A percentile compares a stretch with the other conserved stretches of the same genome.
Conservation (phyloP, 1,140 invertebrate genomes). For the Eulimnadia texana region DNA sequence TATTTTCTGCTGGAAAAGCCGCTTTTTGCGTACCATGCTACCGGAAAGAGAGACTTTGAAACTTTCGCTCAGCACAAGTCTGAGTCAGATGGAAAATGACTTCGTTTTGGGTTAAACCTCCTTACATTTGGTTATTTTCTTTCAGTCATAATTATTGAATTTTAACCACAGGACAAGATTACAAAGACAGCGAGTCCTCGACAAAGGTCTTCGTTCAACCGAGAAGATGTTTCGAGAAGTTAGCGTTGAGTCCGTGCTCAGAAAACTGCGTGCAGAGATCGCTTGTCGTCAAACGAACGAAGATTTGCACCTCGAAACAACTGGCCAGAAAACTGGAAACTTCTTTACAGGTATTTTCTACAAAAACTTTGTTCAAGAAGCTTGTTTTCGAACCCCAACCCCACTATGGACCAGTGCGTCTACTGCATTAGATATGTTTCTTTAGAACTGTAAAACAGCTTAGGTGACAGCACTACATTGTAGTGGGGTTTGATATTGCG, state of each 20-base stretch:
- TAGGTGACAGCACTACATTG: too few relatives aligned
- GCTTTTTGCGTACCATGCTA: not conserved
- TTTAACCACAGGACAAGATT: not conserved
- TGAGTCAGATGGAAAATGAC: constrained; percentile 42
- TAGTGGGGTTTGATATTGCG: too few relatives aligned
- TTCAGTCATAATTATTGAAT: not conserved
- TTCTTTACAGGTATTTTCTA: constrained; percentile 25
- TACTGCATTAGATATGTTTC: too few relatives aligned
- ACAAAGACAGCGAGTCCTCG: not conserved
- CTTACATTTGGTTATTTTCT: not conserved
- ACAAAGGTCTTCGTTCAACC: constrained; percentile 29
- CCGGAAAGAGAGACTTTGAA: constrained; percentile 36
- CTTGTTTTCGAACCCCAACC: too few relatives aligned
- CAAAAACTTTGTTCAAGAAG: too few relatives aligned
- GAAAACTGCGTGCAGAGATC: constrained; percentile 38
- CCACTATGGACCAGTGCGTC: too few relatives aligned
- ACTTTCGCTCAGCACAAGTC: constrained; percentile 40
- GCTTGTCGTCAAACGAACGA: constrained; percentile 28
- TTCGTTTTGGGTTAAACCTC: not conserved
- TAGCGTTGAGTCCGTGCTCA: constrained; percentile 41
- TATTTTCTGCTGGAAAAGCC: not conserved
- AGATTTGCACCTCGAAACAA: constrained; percentile 10
- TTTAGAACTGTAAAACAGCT: too few relatives aligned
- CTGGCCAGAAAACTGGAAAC: constrained; percentile 19
- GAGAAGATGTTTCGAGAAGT: constrained; percentile 32